Evolutionary conservation across 2,888 invertebrate genomes (phyloP).

Genomic region (Aplocera efformata): DNA sequence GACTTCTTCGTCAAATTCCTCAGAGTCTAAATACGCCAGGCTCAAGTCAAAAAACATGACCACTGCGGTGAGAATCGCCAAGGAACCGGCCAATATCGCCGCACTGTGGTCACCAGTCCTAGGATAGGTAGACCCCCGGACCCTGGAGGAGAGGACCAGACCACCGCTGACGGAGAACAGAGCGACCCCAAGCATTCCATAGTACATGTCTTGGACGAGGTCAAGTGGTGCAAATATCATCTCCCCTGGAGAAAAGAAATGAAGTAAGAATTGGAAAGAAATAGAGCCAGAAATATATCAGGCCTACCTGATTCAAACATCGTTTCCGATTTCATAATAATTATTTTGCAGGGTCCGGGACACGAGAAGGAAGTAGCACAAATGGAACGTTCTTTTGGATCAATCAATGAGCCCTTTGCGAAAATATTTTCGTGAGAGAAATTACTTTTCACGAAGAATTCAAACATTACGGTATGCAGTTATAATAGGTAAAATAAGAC

Average conservation of each 20-base stretch:
- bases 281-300: neutral
- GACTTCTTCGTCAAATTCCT: constrained; percentile 65
- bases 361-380: too few species aligned
- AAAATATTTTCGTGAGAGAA: too few species aligned
- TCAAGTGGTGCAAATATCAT: constrained; percentile 68
- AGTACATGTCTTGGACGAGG: constrained; percentile 72
- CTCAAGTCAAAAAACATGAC: constrained; percentile 65
- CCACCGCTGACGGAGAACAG: constrained; percentile 61
- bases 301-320: too few species aligned
- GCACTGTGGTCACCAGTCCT: constrained; percentile 55
- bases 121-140: constrained; percentile 41
- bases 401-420: too few species aligned
- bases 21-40: constrained; percentile 69
- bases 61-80: constrained; percentile 53
- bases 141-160: constrained; percentile 48
- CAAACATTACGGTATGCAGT: too few species aligned
- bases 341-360: too few species aligned
- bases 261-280: constrained; percentile 15
- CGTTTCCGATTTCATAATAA: too few species aligned
- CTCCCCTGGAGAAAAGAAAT: constrained; percentile 61
- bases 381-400: too few species aligned
- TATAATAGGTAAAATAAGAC: too few species aligned
- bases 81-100: constrained; percentile 47
- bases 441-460: too few species aligned
- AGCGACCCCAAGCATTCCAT: constrained; percentile 57